phyloP scores from a whole-genome alignment of 2,888 invertebrate genomes.

The Caenorhabditis sp. region DNA sequence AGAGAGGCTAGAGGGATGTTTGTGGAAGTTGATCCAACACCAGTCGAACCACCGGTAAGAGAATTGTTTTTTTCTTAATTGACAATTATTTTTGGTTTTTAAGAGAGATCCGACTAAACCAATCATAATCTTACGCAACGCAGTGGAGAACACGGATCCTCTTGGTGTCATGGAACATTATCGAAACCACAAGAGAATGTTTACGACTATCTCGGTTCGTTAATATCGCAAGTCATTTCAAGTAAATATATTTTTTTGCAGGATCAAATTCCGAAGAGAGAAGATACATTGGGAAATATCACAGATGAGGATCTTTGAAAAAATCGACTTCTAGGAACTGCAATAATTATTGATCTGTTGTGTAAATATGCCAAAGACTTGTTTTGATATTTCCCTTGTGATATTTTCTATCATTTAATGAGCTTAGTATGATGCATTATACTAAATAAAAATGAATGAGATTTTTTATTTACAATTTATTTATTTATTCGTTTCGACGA shows the following conservation, averaged over 20 bases:
- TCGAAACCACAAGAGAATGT: slow-evolving; percentile 47
- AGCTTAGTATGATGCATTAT: too few species aligned
- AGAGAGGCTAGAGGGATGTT: slow-evolving; percentile 14
- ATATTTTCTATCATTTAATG: not conserved
- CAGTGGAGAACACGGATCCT: slow-evolving; percentile 37
- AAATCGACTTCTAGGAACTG: slow-evolving; percentile 46
- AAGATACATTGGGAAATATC: slow-evolving; percentile 82
- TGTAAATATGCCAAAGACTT: not conserved
- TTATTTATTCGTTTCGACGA: slow-evolving; percentile 3
- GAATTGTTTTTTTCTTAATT: not conserved
- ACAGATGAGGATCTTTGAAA: slow-evolving; percentile 83
- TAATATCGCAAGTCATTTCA: too few species aligned
- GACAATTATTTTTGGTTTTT: not conserved
- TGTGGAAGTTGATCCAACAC: not conserved
- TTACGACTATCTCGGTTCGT: slow-evolving; percentile 63
- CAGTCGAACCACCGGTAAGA: slow-evolving; percentile 12
- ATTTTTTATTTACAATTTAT: not conserved
- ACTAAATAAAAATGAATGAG: not conserved
- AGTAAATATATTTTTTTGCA: slow-evolving; percentile 23
- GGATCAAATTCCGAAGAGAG: slow-evolving; percentile 60
- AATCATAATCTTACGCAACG: slow-evolving; percentile 41
- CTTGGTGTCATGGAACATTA: slow-evolving; percentile 39
- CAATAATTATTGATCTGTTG: not conserved
- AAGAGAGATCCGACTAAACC: slow-evolving; percentile 37
- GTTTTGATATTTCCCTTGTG: not conserved